phyloP scores from a whole-genome alignment of 2,797 vertebrate species.

The Tragopan temminckii region DNA sequence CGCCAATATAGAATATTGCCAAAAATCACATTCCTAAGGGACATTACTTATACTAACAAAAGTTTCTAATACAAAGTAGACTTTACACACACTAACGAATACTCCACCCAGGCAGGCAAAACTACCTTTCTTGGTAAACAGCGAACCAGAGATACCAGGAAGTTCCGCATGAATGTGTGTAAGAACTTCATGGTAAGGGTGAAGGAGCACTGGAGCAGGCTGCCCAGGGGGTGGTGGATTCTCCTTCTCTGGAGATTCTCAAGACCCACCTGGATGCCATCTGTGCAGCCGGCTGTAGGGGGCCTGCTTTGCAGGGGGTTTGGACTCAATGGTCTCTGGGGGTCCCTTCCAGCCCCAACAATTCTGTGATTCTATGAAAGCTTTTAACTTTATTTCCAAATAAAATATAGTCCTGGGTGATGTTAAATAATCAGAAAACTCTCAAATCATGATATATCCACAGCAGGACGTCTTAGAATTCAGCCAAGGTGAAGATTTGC shows the following conservation, averaged over 20 bases:
- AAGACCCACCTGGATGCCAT: too few relatives aligned
- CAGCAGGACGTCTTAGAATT: not conserved
- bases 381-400: not conserved
- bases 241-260: too few relatives aligned
- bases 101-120: constrained; percentile 14
- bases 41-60: constrained; percentile 8
- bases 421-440: not conserved
- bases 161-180: too few relatives aligned
- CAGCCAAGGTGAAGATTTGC: not conserved
- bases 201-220: too few relatives aligned
- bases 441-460: not conserved
- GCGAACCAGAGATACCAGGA: not conserved
- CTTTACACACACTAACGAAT: not conserved
- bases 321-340: too few relatives aligned
- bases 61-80: not conserved
- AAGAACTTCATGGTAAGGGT: too few relatives aligned
- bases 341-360: too few relatives aligned
- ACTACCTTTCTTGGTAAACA: not conserved
- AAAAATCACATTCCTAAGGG: constrained; percentile 47
- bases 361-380: not conserved
- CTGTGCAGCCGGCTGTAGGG: too few relatives aligned
- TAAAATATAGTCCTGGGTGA: not conserved
- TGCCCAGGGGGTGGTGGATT: too few relatives aligned
- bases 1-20: not conserved
- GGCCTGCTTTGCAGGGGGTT: too few relatives aligned